Conservation (phyloP, 1,140 invertebrate genomes). For the Xylocopa sonorina region DNA sequence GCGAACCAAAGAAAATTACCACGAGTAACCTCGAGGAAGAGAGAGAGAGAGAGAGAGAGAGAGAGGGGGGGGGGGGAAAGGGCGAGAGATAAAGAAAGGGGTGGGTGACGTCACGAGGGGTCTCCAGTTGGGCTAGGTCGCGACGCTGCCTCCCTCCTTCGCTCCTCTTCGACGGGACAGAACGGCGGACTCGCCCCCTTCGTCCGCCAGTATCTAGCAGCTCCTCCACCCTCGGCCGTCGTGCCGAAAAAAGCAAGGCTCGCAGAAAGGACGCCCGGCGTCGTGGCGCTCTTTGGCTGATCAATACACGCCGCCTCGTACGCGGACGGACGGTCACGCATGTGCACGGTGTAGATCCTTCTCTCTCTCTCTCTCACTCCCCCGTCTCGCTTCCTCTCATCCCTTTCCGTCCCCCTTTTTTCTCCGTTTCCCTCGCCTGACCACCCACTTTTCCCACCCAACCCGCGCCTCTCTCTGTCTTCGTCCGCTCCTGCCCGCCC, state of each 20-base stretch:
- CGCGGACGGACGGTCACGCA: conserved; percentile 82
- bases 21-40: no score
- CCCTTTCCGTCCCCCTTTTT: conserved; percentile 34
- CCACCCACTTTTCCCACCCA: conserved; percentile 45
- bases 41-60: neutral
- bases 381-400: conserved; percentile 25
- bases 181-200: conserved; percentile 63
- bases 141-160: conserved; percentile 43
- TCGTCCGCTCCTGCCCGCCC: conserved; percentile 12
- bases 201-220: conserved; percentile 57
- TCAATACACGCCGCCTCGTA: conserved; percentile 81
- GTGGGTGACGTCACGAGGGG: conserved; percentile 69
- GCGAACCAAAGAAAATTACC: no score
- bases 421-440: conserved; percentile 24
- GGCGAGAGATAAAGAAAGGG: conserved; percentile 54
- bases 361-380: conserved; percentile 49
- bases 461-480: conserved; percentile 39
- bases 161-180: conserved; percentile 36
- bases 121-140: conserved; percentile 76
- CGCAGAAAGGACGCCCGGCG: conserved; percentile 81
- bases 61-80: conserved; percentile 50
- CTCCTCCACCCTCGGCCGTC: conserved; percentile 50
- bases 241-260: conserved; percentile 82
- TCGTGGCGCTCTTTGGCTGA: conserved; percentile 82
- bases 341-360: conserved; percentile 77